These are phyloP conservation scores for Glossosoma conforme DNA, from an alignment of 1,140 invertebrate genomes.

Conservation along the genomic window DNA sequence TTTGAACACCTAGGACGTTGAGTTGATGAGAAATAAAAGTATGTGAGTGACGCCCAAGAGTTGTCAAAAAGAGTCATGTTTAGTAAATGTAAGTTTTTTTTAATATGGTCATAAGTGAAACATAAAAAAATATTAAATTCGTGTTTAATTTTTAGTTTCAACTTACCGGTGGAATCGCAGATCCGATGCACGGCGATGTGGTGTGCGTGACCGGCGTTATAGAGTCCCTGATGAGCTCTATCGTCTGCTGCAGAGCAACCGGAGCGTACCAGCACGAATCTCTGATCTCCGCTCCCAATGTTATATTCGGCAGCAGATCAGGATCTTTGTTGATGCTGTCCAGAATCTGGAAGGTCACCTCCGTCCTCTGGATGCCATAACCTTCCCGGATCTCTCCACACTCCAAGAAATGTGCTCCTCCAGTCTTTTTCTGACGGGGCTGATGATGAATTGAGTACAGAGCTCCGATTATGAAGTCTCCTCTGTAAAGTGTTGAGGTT, in stretches of 20 bases:
- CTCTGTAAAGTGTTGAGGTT: conserved; percentile 50
- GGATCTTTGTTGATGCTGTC: conserved; percentile 51
- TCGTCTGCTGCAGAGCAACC: conserved; percentile 72
- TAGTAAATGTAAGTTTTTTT: no score
- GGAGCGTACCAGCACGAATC: conserved; percentile 80
- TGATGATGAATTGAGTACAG: conserved; percentile 69
- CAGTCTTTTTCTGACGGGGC: conserved; percentile 53
- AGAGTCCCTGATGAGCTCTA: conserved; percentile 69
- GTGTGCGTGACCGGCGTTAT: conserved; percentile 45
- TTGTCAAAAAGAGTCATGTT: no score
- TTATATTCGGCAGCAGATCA: conserved; percentile 51
- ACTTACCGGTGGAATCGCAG: no score
- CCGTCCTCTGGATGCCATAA: conserved; percentile 75
- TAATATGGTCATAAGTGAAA: no score
- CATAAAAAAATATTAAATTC: no score
- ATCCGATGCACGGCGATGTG: conserved; percentile 21
- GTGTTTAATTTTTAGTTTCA: no score
- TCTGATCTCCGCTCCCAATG: conserved; percentile 69
- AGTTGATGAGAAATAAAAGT: no score
- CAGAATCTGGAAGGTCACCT: conserved; percentile 58
- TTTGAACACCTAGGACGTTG: no score
- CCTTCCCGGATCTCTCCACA: conserved; percentile 66
- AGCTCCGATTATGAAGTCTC: conserved; percentile 69
- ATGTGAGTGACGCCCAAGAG: no score
- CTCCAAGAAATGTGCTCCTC: conserved; percentile 40